These are phyloP conservation scores for Sander lucioperca DNA, from an alignment of 2,113 vertebrate genomes.

Conservation along the genomic window DNA sequence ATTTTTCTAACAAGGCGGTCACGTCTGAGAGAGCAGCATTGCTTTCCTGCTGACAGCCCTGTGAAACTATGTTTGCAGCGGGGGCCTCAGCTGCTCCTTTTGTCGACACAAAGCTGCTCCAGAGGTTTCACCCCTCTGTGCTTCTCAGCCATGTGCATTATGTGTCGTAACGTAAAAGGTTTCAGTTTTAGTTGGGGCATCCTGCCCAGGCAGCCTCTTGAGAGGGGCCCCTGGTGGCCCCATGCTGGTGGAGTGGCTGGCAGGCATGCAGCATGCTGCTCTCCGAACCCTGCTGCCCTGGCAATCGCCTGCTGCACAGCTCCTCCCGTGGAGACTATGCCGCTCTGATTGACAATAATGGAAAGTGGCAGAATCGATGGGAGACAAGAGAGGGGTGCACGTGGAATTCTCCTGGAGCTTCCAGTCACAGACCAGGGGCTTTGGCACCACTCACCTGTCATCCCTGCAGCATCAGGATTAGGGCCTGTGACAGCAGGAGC, in stretches of 20 bases:
- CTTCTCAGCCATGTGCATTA: constrained; percentile 42
- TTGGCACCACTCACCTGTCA: constrained; percentile 81
- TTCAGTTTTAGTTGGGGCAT: constrained; percentile 68
- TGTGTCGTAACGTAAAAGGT: constrained; percentile 62
- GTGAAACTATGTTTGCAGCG: constrained; percentile 58
- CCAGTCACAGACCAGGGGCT: constrained; percentile 78
- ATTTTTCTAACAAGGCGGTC: constrained; percentile 78
- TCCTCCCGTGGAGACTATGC: constrained; percentile 67
- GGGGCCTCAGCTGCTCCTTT: constrained; percentile 61
- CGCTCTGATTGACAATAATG: constrained; percentile 85
- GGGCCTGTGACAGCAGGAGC: constrained; percentile 67
- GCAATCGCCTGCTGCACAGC: constrained; percentile 61
- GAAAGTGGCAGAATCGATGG: constrained; percentile 86
- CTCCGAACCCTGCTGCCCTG: constrained; percentile 66
- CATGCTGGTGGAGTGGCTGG: constrained; percentile 38
- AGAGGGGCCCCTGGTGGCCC: constrained; percentile 54
- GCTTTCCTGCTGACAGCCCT: constrained; percentile 57
- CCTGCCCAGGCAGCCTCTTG: constrained; percentile 59
- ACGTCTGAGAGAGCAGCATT: constrained; percentile 66
- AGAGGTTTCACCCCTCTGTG: constrained; percentile 63
- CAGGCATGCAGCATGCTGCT: constrained; percentile 49
- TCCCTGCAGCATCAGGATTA: constrained; percentile 71
- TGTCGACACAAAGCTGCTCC: constrained; percentile 47
- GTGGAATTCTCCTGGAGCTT: constrained; percentile 77
- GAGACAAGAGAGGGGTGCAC: constrained; percentile 77